Percentiles rank a stretch among this genome's conserved stretches.
Conservation (phyloP, 2,888 invertebrate genomes). For the Pyrocoelia pectoralis region DNA sequence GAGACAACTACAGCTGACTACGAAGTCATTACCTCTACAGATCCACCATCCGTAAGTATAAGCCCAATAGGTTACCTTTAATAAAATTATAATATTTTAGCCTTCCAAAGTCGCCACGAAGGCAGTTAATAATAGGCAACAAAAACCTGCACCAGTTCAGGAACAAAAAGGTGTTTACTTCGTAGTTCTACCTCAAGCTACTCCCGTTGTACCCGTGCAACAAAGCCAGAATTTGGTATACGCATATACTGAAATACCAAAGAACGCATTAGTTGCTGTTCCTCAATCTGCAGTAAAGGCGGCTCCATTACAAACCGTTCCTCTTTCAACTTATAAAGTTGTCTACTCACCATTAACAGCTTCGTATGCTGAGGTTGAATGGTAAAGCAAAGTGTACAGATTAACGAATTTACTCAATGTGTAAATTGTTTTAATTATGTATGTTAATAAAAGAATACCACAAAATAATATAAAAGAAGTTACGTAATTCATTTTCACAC, state of each 20-base stretch:
- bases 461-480: too few relatives aligned
- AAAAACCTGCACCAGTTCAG: constrained; percentile 14
- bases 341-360: constrained; percentile 26
- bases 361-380: constrained; percentile 14
- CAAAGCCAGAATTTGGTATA: constrained; percentile 51
- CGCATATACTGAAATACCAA: constrained; percentile 39
- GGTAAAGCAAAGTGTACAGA: constrained; percentile 7
- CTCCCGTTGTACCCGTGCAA: constrained; percentile 35
- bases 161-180: constrained; percentile 25
- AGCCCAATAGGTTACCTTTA: constrained; percentile 17
- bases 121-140: background rate
- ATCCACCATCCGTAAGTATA: constrained; percentile 30
- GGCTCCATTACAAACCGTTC: constrained; percentile 37
- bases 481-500: too few relatives aligned
- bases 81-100: constrained; percentile 39
- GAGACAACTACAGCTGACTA: constrained; percentile 47
- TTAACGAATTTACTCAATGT: background rate
- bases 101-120: constrained; percentile 42
- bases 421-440: constrained; percentile 1
- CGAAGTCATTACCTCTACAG: constrained; percentile 23
- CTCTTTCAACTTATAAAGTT: constrained; percentile 30
- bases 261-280: constrained; percentile 40
- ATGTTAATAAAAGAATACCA: background rate
- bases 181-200: constrained; percentile 31
- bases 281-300: constrained; percentile 31